These are phyloP conservation scores for Brachycybe producta DNA, from an alignment of 2,888 invertebrate genomes.

Conservation along the genomic window DNA sequence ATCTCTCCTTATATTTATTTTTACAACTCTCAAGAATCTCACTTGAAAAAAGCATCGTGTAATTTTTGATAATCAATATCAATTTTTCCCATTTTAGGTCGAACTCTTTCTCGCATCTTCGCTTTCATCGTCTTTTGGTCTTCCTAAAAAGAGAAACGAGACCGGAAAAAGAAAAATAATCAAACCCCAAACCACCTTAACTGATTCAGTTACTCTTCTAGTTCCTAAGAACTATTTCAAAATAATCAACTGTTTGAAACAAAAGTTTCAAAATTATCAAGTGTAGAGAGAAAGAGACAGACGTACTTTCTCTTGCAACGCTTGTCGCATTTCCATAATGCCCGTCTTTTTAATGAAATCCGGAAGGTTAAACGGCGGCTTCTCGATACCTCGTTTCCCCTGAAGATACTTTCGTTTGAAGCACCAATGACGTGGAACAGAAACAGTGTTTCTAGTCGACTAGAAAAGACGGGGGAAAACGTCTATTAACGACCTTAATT, in stretches of 20 bases:
- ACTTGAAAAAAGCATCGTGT: constrained; percentile 97
- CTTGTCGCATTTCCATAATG: constrained; percentile 99
- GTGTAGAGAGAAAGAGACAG: background rate
- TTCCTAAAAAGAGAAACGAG: constrained; percentile 39
- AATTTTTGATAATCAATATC: constrained; percentile 99
- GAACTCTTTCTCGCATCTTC: constrained; percentile 90
- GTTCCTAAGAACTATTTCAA: no score
- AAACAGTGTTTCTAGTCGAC: constrained; percentile 89
- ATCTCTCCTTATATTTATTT: background rate
- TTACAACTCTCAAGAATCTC: constrained; percentile 28
- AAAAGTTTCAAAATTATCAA: background rate
- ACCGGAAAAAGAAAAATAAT: background rate
- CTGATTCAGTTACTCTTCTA: background rate
- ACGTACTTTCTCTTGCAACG: constrained; percentile 74
- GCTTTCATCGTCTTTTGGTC: constrained; percentile 88
- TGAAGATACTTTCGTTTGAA: constrained; percentile 92
- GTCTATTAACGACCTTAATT: background rate
- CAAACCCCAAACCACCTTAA: background rate
- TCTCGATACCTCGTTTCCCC: constrained; percentile 97
- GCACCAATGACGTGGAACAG: constrained; percentile 97
- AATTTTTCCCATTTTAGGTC: constrained; percentile 97
- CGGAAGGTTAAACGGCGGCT: constrained; percentile 94
- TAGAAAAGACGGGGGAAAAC: constrained; percentile 24
- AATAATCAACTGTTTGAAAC: no score
- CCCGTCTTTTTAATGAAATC: constrained; percentile 98